Base-by-base conservation (phyloP, 2,113 vertebrate species). In the Oplegnathus fasciatus region DNA sequence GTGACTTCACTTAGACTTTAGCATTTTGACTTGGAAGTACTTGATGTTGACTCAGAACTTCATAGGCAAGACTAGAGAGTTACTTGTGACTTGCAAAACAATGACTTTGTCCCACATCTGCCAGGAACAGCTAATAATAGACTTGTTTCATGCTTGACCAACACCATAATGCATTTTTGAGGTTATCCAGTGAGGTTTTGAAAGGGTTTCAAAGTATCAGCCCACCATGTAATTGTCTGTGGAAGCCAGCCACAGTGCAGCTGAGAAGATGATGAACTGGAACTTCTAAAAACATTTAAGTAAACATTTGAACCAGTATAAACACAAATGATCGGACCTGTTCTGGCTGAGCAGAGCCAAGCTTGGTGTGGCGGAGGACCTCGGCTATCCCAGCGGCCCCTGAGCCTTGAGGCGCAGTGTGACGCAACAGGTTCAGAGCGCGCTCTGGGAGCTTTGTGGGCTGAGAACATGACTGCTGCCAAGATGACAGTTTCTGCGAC, bases 361-460 rank as follows among this genome's bases (percentile, higher is more conserved):
- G 84, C 88, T 96, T 96, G 79, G 94, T 86, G 73, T 96, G 92
- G 44, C 95, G 94, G 70, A 96, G 94, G 55, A 93, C 94, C 73
- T 96, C 96, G 0, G 95, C 94, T 34, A 95, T 91, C 83, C 95
- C 95, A 74, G 95, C 91, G 65, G 94, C 94, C 70, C 93, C 95
- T 1, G 95, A 78, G 86, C 89, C 88, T 71, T 94, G 95, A 40
- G 95, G 96, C 5, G 96, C 95, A 0, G 96, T 97, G 93, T 96
- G 95, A n/a, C 96, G 96, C 79, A 97, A 91, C 89, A 97, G 94
- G 69, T 96, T 96, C 48, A 97, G 91, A 1, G 96, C 96, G 0
- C 96, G 94, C 74, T 97, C 96, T 0, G 96, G 96, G n/a, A 97
- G 94, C 69, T 96, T 96, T 2, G 96, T 97, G 20, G 96, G 96